phyloP scores from a whole-genome alignment of 2,888 invertebrate genomes.

The Archips xylosteana region DNA sequence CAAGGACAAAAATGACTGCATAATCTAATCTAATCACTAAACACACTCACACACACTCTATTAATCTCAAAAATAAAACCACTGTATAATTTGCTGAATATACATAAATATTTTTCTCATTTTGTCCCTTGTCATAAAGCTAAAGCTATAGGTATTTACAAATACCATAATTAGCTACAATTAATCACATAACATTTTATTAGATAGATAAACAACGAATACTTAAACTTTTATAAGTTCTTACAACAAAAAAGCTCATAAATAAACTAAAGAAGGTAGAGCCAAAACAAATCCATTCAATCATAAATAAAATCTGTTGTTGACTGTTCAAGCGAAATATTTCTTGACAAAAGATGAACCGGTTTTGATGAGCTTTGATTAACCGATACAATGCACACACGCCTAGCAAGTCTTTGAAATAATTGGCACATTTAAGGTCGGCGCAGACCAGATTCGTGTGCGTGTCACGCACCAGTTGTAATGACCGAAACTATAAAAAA shows the following conservation, averaged over 20 bases:
- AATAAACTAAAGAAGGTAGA: background rate
- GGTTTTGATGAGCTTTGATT: no score
- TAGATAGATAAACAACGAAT: background rate
- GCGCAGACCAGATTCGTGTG: no score
- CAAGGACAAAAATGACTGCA: background rate
- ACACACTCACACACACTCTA: background rate
- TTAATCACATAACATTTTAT: constrained; percentile 37
- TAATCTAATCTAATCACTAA: background rate
- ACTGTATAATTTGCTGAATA: constrained; percentile 46
- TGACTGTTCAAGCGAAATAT: no score
- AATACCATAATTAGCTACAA: constrained; percentile 48
- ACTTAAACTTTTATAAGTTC: background rate
- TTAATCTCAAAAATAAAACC: constrained; percentile 8
- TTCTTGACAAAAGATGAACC: no score
- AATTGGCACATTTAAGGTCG: no score
- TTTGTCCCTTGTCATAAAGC: constrained; percentile 52
- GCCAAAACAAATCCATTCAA: background rate
- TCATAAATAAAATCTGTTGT: background rate
- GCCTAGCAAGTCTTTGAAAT: no score
- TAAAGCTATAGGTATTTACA: constrained; percentile 50
- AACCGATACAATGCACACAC: no score
- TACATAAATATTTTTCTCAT: constrained; percentile 51
- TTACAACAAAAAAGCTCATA: background rate
- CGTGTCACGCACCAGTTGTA: no score
- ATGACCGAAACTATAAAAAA: no score